phyloP scores from a whole-genome alignment of 1,140 invertebrate genomes.

The Euglossa dilemma region DNA sequence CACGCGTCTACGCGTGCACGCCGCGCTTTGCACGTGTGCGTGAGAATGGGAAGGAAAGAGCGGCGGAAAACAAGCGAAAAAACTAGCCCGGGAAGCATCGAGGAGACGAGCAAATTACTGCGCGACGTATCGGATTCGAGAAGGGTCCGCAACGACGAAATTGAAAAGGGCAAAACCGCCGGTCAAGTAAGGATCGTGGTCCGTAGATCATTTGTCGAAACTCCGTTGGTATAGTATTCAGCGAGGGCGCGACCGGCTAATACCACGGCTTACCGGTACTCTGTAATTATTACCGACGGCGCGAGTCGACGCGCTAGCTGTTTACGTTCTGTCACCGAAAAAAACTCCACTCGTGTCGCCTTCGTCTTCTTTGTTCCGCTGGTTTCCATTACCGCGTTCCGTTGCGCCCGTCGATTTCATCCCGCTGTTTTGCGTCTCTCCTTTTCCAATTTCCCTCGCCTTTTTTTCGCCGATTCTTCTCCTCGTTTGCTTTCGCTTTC shows the following conservation, averaged over 20 bases:
- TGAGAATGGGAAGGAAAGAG: slow-evolving; percentile 14
- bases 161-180: not conserved
- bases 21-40: not conserved
- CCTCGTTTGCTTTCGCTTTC: too few relatives aligned
- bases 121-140: slow-evolving; percentile 56
- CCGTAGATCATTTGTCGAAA: not conserved
- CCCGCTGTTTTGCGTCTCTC: slow-evolving; percentile 12
- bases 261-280: slow-evolving; percentile 63
- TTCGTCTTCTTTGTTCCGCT: not conserved
- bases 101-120: slow-evolving; percentile 35
- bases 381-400: slow-evolving; percentile 15
- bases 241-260: slow-evolving; percentile 63
- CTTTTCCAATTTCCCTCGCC: not conserved
- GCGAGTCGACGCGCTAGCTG: slow-evolving; percentile 44
- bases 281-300: slow-evolving; percentile 67
- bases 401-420: slow-evolving; percentile 38
- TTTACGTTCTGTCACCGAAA: slow-evolving; percentile 14
- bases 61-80: slow-evolving; percentile 36
- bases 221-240: not conserved
- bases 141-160: slow-evolving; percentile 12
- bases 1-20: slow-evolving; percentile 43
- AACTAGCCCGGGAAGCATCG: slow-evolving; percentile 44
- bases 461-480: not conserved
- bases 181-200: not conserved
- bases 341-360: not conserved